These are phyloP conservation scores for Nerophis ophidion DNA, from an alignment of 2,113 vertebrate genomes.

Conservation along the genomic window DNA sequence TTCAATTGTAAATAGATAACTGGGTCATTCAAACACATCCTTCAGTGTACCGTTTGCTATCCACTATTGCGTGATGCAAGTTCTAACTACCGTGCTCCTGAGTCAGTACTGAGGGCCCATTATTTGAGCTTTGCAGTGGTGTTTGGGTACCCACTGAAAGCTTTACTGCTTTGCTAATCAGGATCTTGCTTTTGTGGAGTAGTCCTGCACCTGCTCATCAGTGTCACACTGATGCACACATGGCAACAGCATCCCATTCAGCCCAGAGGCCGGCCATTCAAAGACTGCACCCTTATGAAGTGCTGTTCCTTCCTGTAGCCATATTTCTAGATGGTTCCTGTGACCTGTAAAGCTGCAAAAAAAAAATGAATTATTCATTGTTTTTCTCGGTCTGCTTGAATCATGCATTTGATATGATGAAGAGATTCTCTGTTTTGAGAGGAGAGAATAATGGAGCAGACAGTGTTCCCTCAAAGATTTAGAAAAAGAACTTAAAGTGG, in stretches of 20 bases:
- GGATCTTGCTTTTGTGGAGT: slow-evolving; percentile 49
- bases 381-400: slow-evolving; percentile 17
- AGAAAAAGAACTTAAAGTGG: slow-evolving; percentile 16
- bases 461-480: slow-evolving; percentile 1
- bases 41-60: slow-evolving; percentile 23
- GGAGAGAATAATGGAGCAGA: slow-evolving; percentile 1
- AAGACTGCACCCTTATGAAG: slow-evolving; percentile 47
- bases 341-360: slow-evolving; percentile 37
- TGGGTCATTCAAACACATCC: slow-evolving; percentile 10
- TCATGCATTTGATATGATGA: slow-evolving; percentile 38
- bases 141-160: slow-evolving; percentile 40
- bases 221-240: slow-evolving; percentile 62
- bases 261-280: slow-evolving; percentile 46
- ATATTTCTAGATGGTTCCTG: slow-evolving; percentile 32
- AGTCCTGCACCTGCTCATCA: slow-evolving; percentile 60
- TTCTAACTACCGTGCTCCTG: slow-evolving; percentile 18
- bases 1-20: slow-evolving; percentile 10
- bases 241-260: slow-evolving; percentile 73
- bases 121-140: slow-evolving; percentile 34
- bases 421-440: slow-evolving; percentile 17
- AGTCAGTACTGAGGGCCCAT: slow-evolving; percentile 49
- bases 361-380: slow-evolving; percentile 67
- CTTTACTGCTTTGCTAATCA: slow-evolving; percentile 56
- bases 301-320: slow-evolving; percentile 24
- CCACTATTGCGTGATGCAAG: slow-evolving; percentile 11